Percentiles rank a stretch among this genome's conserved stretches.
phyloP scores from a whole-genome alignment of 2,888 invertebrate genomes.

The Mechanitis mazaeus region DNA sequence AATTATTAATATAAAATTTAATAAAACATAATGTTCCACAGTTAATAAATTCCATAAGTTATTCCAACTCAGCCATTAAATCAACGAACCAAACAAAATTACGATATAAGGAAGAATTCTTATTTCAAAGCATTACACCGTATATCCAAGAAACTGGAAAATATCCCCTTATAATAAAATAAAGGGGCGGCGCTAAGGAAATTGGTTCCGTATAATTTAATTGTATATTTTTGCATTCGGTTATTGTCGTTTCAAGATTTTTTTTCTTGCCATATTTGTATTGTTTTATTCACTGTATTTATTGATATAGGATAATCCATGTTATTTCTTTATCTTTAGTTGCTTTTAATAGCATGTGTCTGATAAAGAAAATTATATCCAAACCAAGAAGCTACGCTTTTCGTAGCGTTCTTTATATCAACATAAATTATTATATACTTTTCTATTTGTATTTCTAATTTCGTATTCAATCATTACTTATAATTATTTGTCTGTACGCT shows the following conservation, averaged over 20 bases:
- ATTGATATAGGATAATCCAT: background rate
- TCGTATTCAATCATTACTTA: no score
- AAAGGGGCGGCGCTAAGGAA: constrained; percentile 10
- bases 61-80: constrained; percentile 17
- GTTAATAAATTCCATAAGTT: constrained; percentile 7
- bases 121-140: constrained; percentile 21
- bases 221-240: constrained; percentile 24
- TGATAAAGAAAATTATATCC: no score
- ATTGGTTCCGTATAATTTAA: constrained; percentile 27
- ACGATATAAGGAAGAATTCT: constrained; percentile 18
- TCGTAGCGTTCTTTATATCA: no score
- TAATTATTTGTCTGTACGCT: no score
- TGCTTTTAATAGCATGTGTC: no score
- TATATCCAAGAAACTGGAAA: constrained; percentile 22
- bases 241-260: background rate
- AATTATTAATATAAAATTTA: no score
- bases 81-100: constrained; percentile 21
- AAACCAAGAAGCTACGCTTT: no score
- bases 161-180: constrained; percentile 24
- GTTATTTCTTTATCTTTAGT: no score
- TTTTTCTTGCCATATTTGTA: background rate
- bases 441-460: no score
- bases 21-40: background rate
- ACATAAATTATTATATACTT: no score
- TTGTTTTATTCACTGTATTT: background rate